phyloP scores from a whole-genome alignment of 30 jellyfish, hydroid and myxozoan genomes.

The Hydractinia echinata region DNA sequence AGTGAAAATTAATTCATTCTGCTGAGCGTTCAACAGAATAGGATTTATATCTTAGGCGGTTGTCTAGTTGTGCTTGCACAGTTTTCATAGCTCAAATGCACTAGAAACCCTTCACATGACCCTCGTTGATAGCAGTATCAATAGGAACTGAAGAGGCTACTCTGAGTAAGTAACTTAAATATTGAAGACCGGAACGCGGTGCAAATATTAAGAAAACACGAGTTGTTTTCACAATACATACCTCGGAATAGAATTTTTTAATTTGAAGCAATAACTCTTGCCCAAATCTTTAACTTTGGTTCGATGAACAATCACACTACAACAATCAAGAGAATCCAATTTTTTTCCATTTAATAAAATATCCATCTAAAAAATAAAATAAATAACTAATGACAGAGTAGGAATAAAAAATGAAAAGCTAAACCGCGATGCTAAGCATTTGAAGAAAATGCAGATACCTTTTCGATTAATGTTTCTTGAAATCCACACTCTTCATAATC shows the following conservation, averaged over 20 bases:
- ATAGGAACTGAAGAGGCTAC: no score
- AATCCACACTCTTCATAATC: conserved; percentile 93
- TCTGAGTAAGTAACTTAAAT: no score
- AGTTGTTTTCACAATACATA: background rate
- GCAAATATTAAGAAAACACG: no score
- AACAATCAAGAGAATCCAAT: conserved; percentile 80
- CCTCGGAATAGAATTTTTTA: conserved; percentile 77
- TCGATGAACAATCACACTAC: conserved; percentile 60
- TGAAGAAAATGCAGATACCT: conserved; percentile 32
- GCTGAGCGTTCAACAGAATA: no score
- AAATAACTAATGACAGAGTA: background rate
- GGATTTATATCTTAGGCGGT: no score
- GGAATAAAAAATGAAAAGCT: background rate
- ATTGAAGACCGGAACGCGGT: no score
- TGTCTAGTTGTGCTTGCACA: no score
- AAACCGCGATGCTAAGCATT: background rate
- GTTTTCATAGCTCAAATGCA: no score
- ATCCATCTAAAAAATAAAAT: conserved; percentile 44
- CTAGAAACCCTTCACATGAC: no score
- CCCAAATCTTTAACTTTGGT: conserved; percentile 53
- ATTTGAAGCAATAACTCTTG: conserved; percentile 47
- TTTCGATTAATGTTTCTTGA: conserved; percentile 56
- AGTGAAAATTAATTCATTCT: no score
- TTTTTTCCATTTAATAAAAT: conserved; percentile 68
- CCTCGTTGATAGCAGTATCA: no score